Conservation (phyloP, 2,797 vertebrate genomes). For the Chelonia mydas region DNA sequence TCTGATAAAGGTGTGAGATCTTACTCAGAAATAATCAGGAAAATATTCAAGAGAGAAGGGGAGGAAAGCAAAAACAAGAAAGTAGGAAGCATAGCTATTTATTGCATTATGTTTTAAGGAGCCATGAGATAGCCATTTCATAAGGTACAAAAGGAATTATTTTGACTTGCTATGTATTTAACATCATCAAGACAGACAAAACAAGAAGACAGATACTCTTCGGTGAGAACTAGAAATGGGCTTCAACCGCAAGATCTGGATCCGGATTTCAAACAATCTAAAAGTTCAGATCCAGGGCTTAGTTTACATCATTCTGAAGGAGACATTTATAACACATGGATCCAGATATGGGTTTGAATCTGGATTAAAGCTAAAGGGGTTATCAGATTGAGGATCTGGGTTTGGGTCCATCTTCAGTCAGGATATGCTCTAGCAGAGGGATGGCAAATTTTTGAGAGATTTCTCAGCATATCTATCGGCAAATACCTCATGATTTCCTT, state of each 20-base stretch:
- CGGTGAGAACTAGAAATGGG: background rate
- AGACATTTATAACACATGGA: background rate
- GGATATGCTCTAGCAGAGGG: fast-evolving
- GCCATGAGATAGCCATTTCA: fast-evolving
- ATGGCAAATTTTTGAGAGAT: background rate
- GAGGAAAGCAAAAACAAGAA: background rate
- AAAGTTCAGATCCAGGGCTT: fast-evolving
- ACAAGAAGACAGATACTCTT: no score
- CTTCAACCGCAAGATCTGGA: fast-evolving
- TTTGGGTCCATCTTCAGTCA: background rate
- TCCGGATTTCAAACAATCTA: fast-evolving
- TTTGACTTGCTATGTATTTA: fast-evolving
- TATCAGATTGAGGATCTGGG: background rate
- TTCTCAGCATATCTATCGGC: background rate
- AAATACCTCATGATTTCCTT: background rate
- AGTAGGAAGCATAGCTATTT: background rate
- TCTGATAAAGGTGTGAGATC: fast-evolving
- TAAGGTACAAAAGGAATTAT: fast-evolving
- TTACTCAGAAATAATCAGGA: slow-evolving; percentile 49
- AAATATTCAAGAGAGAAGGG: background rate
- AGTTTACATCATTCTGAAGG: background rate
- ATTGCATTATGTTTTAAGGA: background rate
- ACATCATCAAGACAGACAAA: background rate
- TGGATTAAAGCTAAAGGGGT: background rate
- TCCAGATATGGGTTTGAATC: background rate